phyloP scores from a whole-genome alignment of 2,797 vertebrate species.

The Gymnothorax reevesii region DNA sequence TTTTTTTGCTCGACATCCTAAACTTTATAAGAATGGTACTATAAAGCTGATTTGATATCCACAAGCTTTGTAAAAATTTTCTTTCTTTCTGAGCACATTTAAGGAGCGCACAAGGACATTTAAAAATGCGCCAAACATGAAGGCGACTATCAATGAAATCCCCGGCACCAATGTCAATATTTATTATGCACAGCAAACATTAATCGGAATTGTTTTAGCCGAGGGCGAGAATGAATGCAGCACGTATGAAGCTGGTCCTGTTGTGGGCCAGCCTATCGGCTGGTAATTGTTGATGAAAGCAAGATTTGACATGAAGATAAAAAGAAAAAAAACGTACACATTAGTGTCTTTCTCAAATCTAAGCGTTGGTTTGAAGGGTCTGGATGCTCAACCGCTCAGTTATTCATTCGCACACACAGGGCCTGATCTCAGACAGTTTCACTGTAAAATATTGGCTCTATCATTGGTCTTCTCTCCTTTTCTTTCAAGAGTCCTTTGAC shows the following conservation, averaged over 20 bases:
- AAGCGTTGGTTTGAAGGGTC: slow-evolving; percentile 37
- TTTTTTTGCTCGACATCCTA: neutral
- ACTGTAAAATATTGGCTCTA: slow-evolving; percentile 27
- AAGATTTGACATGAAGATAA: neutral
- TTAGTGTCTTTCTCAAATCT: slow-evolving; percentile 1
- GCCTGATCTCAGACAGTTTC: neutral
- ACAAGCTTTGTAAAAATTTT: slow-evolving; percentile 1
- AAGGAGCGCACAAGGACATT: neutral
- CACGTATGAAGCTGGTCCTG: slow-evolving; percentile 9
- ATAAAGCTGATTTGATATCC: neutral
- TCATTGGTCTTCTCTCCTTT: slow-evolving; percentile 15
- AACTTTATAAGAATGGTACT: neutral
- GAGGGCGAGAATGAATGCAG: neutral
- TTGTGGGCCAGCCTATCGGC: slow-evolving; percentile 24
- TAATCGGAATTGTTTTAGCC: neutral
- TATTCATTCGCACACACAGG: slow-evolving; percentile 30
- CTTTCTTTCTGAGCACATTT: neutral
- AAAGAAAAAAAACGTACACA: neutral
- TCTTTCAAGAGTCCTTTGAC: neutral
- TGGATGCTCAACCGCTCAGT: slow-evolving; percentile 22
- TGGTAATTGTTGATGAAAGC: neutral
- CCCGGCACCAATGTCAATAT: slow-evolving; percentile 17
- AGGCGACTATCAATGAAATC: neutral
- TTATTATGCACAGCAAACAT: slow-evolving; percentile 23
- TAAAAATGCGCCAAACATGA: neutral